Evolutionary conservation across 2,888 invertebrate species (phyloP).

Genomic region (Dione juno): DNA sequence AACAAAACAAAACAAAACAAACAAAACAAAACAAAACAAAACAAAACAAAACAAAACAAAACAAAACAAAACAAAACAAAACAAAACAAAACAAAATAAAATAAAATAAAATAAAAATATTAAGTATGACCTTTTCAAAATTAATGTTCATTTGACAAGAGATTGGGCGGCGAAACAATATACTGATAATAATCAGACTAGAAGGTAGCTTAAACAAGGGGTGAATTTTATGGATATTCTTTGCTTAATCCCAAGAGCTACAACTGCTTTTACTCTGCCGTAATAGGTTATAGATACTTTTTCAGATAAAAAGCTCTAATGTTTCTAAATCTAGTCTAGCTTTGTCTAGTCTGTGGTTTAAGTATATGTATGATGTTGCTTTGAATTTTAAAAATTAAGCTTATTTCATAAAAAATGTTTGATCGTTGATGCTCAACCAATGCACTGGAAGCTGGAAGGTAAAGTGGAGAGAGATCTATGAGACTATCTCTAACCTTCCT

Average conservation of each 20-base stretch:
- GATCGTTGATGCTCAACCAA: too few species aligned
- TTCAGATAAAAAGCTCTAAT: background rate
- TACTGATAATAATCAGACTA: slow-evolving; percentile 53
- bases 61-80: too few species aligned
- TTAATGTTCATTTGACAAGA: slow-evolving; percentile 47
- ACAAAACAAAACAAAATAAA: too few species aligned
- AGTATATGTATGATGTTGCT: too few species aligned
- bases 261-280: slow-evolving; percentile 23
- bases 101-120: background rate
- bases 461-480: too few species aligned
- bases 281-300: slow-evolving; percentile 5
- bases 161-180: slow-evolving; percentile 62
- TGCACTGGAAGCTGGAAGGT: too few species aligned
- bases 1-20: too few species aligned
- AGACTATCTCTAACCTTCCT: too few species aligned
- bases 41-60: too few species aligned
- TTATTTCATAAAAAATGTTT: too few species aligned
- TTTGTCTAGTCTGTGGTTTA: background rate
- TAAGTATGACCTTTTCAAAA: slow-evolving; percentile 13
- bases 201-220: slow-evolving; percentile 34
- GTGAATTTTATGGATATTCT: slow-evolving; percentile 45
- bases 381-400: too few species aligned
- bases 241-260: slow-evolving; percentile 34
- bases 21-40: too few species aligned
- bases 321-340: background rate